These are phyloP conservation scores for Lasioglossum albipes DNA, from an alignment of 1,140 invertebrate species.

Conservation along the genomic window DNA sequence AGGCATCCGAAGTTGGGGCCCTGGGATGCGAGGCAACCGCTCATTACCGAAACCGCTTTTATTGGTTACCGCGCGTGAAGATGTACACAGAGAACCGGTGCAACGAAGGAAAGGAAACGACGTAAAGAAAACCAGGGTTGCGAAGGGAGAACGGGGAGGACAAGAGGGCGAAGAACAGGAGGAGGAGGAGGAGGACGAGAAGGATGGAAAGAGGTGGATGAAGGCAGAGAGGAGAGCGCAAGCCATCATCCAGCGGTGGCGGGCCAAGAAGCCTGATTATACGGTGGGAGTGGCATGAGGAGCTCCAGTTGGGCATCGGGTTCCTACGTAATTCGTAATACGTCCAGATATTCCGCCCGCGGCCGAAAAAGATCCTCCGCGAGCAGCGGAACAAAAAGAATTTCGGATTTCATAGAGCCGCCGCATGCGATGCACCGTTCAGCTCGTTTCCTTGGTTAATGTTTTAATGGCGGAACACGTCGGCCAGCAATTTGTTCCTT, in stretches of 20 bases:
- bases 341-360: constrained; percentile 34
- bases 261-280: constrained; percentile 51
- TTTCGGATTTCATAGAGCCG: constrained; percentile 11
- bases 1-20: constrained; percentile 34
- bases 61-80: constrained; percentile 66
- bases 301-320: constrained; percentile 46
- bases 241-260: constrained; percentile 51
- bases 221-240: constrained; percentile 21
- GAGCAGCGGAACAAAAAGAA: background rate
- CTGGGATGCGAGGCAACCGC: constrained; percentile 59
- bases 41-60: constrained; percentile 68
- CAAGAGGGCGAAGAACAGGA: background rate
- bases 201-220: background rate
- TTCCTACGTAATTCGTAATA: constrained; percentile 45
- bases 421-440: background rate
- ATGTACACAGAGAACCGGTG: constrained; percentile 49
- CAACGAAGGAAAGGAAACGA: constrained; percentile 54
- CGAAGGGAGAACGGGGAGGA: background rate
- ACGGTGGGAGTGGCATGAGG: constrained; percentile 46
- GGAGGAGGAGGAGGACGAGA: background rate
- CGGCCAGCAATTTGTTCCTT: background rate
- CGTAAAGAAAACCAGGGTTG: constrained; percentile 33
- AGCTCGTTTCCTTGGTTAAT: background rate
- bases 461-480: constrained; percentile 10
- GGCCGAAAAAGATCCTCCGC: constrained; percentile 18